Base-by-base conservation (phyloP, 2,888 invertebrate genomes). In the Chorisops tibialis region DNA sequence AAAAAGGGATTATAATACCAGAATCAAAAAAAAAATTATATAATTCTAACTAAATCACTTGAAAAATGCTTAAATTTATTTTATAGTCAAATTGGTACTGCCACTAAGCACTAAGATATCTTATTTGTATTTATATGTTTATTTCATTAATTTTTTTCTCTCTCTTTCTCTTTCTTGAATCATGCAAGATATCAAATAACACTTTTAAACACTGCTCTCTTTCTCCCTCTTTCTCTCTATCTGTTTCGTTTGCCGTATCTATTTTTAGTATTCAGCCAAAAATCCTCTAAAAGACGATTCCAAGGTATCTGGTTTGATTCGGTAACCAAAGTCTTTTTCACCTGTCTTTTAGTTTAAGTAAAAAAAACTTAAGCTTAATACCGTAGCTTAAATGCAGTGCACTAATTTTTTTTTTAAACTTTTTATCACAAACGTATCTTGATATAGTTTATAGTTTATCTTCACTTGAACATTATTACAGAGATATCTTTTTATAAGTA, bases 141-240 rank as follows among this genome's bases (percentile, higher is more conserved):
- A 1, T 30, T 30, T 30, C 9, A 30, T 30, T 30, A 9, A 30
- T 30, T 30, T 30, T 30, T 30, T 5, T 7, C 30, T 30, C 9
- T 6, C 50, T 30, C 9, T 30, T 30, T 30, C 7, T 7, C 30
- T 30, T 30, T 6, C 50, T 50, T 30, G 21, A 50, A 38, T 54
- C 41, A 22, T 39, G 41, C 54, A 56, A 30, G 14, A 35, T 56
- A 56, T 56, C 56, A 56, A 45, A 30, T 56, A 56, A 45, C 56
- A 56, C 56, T 43, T 9, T 24, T 6, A 41, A 45, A 9, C 14
- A 24, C 30, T 30, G 30, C 30, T 30, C 30, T 30, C 30, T n/a
- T n/a, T n/a, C n/a, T n/a, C 7, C 37, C 16, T 38, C 37, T 45
- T 9, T 5, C 18, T 19, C 14, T 21, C 21, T 54, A 14, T 37